Percentiles rank a stretch among this genome's conserved stretches.
Conservation (phyloP, 64 coral and sea anemone species). For the Hydrozoanthus tunicans region DNA sequence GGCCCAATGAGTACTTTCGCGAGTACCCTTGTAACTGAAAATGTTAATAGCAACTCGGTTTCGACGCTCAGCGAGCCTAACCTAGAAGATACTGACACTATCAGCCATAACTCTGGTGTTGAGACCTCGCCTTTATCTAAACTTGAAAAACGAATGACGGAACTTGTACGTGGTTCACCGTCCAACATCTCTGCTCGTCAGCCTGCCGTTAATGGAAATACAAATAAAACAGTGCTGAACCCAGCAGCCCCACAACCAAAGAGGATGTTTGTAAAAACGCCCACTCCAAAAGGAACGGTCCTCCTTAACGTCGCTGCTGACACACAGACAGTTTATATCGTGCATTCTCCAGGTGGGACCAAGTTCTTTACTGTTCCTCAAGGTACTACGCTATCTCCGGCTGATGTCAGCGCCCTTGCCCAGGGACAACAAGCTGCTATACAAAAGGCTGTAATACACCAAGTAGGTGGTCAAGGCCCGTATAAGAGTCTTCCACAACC, state of each 20-base stretch:
- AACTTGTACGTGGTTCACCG: background rate
- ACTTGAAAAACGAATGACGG: constrained; percentile 43
- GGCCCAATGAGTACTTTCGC: background rate
- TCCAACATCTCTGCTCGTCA: background rate
- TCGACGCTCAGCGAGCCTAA: background rate
- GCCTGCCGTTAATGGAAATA: background rate
- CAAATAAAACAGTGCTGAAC: background rate
- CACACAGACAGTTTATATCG: constrained; percentile 36
- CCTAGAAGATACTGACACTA: background rate
- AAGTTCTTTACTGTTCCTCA: constrained; percentile 42
- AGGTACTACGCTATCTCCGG: background rate
- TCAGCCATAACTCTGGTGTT: background rate
- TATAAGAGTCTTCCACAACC: constrained; percentile 5
- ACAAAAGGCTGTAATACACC: background rate
- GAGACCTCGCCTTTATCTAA: constrained; percentile 16
- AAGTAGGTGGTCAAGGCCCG: background rate
- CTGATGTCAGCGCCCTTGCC: background rate
- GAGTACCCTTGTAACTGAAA: background rate
- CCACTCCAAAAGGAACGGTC: constrained; percentile 30
- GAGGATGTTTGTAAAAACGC: background rate
- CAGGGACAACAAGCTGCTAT: constrained; percentile 3
- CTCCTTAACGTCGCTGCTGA: constrained; percentile 9
- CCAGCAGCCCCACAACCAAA: background rate
- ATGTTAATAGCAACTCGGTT: too few species aligned
- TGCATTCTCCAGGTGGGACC: constrained; percentile 35